These are phyloP conservation scores for Danio aesculapii DNA, from an alignment of 2,797 vertebrate species.

Conservation along the genomic window DNA sequence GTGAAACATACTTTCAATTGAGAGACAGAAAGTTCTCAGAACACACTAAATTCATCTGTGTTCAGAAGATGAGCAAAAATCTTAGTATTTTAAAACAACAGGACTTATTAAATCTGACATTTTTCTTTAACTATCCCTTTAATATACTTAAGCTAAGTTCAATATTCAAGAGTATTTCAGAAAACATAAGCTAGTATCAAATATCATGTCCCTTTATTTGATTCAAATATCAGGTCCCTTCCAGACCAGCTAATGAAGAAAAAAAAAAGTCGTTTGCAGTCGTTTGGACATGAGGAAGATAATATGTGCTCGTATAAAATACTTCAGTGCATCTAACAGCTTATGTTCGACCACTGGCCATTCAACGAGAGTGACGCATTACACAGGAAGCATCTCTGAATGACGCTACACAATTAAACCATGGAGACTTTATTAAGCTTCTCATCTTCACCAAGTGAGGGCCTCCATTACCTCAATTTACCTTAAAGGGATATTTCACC, in stretches of 20 bases:
- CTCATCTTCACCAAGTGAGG: constrained; percentile 5
- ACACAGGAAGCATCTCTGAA: constrained; percentile 7
- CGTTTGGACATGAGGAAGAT: constrained; percentile 9
- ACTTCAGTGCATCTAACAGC: constrained; percentile 48
- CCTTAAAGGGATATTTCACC: too few relatives aligned
- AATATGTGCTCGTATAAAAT: constrained; percentile 15
- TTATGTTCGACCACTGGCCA: constrained; percentile 46
- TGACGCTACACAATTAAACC: constrained; percentile 25
- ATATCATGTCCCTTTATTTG: too few relatives aligned
- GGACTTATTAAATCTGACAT: neutral
- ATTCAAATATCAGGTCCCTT: too few relatives aligned
- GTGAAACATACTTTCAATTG: neutral
- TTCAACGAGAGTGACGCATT: constrained; percentile 17
- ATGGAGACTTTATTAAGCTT: neutral
- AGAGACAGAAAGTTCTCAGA: neutral
- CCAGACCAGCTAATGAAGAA: constrained; percentile 34
- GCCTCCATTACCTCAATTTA: constrained; percentile 9
- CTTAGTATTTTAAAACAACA: neutral
- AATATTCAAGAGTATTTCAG: constrained; percentile 18
- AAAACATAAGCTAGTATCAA: constrained; percentile 29
- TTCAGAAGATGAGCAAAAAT: neutral
- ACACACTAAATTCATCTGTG: neutral
- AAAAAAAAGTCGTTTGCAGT: neutral
- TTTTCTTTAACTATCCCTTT: neutral
- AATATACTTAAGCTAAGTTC: constrained; percentile 25